Conservation (phyloP, 2,113 vertebrate genomes). For the Onychostruthus taczanowskii region DNA sequence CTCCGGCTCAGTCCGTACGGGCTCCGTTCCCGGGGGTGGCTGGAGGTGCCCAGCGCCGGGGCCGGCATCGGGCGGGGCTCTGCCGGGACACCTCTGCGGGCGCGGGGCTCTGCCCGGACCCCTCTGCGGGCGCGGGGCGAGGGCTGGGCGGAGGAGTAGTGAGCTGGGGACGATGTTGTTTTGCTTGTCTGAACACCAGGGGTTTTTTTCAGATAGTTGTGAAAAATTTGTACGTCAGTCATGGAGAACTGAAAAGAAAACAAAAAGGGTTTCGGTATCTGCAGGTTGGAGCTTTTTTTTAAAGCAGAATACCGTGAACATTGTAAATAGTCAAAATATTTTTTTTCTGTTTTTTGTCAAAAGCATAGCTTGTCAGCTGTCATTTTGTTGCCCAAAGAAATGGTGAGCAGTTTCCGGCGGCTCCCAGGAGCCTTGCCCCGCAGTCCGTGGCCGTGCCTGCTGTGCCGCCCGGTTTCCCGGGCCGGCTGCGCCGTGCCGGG, state of each 20-base stretch:
- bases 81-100: neutral
- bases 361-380: neutral
- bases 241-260: neutral
- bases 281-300: neutral
- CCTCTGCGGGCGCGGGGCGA: neutral
- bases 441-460: accelerated
- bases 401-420: accelerated
- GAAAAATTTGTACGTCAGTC: neutral
- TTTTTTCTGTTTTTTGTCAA: neutral
- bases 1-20: accelerated
- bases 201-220: neutral
- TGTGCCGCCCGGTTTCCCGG: accelerated
- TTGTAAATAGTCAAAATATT: neutral
- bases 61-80: neutral
- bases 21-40: neutral
- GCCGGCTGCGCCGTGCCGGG: neutral
- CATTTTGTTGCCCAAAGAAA: neutral
- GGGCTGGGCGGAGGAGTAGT: neutral
- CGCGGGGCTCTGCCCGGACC: accelerated
- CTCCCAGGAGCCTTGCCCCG: neutral
- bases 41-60: accelerated
- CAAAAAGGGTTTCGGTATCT: neutral
- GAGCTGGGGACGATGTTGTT: neutral
- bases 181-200: neutral
- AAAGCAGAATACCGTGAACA: neutral